Evolutionary conservation across 2,888 invertebrate species (phyloP).

Genomic region (Agonopterix heracliana): DNA sequence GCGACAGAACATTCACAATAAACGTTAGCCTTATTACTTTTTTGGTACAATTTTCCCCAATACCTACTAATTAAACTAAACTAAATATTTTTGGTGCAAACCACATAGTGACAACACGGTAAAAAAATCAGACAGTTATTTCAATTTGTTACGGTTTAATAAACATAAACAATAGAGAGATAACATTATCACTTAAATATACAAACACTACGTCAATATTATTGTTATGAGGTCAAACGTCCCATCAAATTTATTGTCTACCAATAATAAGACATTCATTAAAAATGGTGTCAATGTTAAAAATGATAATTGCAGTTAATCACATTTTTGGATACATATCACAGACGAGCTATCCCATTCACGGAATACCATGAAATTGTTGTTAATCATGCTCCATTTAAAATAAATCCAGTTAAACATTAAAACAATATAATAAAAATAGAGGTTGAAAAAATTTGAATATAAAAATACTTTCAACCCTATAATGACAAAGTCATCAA

Average conservation of each 20-base stretch:
- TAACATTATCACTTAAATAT: too few species aligned
- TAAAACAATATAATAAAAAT: neutral
- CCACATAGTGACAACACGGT: too few species aligned
- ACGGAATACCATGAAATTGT: neutral
- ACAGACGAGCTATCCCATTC: constrained; percentile 29
- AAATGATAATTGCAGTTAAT: constrained; percentile 42
- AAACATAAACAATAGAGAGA: too few species aligned
- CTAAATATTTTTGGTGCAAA: too few species aligned
- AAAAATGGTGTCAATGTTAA: constrained; percentile 29
- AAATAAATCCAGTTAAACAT: neutral
- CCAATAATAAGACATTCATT: constrained; percentile 10
- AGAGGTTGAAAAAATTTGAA: constrained; percentile 1
- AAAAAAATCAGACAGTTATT: too few species aligned
- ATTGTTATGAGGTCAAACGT: too few species aligned
- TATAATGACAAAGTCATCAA: constrained; percentile 13
- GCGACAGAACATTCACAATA: too few species aligned
- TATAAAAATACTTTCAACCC: constrained; percentile 13
- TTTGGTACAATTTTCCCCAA: too few species aligned
- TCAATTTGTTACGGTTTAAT: too few species aligned
- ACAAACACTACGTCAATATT: too few species aligned
- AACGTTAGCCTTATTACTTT: too few species aligned
- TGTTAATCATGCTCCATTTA: neutral
- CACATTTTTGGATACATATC: constrained; percentile 45
- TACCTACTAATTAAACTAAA: too few species aligned
- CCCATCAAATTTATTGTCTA: constrained; percentile 25